Evolutionary conservation across 2,888 invertebrate species (phyloP).

Genomic region (Elmis aenea): DNA sequence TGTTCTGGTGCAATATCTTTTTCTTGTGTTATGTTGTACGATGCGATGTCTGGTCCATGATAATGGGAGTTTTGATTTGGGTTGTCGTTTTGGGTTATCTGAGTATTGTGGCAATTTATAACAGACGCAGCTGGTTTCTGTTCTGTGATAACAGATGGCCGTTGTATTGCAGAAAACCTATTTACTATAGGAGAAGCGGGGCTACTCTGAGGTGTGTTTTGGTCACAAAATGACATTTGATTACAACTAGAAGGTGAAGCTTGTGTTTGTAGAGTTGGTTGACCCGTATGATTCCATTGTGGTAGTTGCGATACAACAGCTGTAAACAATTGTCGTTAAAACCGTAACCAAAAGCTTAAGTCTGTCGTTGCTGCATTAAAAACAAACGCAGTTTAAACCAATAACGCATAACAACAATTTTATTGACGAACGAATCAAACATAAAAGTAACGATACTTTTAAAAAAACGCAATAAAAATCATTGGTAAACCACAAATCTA

Average conservation of each 20-base stretch:
- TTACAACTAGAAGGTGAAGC: slow-evolving; percentile 18
- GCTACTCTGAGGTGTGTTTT: slow-evolving; percentile 34
- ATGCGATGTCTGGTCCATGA: slow-evolving; percentile 16
- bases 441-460: too few relatives aligned
- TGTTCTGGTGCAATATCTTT: slow-evolving; percentile 33
- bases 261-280: slow-evolving; percentile 25
- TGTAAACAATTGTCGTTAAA: too few relatives aligned
- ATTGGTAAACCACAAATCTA: too few relatives aligned
- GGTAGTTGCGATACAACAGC: slow-evolving; percentile 24
- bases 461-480: too few relatives aligned
- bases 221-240: slow-evolving; percentile 25
- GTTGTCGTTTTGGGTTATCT: slow-evolving; percentile 26
- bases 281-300: slow-evolving; percentile 36
- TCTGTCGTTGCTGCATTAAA: too few relatives aligned
- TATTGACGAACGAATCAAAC: too few relatives aligned
- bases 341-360: too few relatives aligned
- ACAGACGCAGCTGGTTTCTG: slow-evolving; percentile 36
- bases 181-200: slow-evolving; percentile 29
- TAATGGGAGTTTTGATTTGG: slow-evolving; percentile 17
- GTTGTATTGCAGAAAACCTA: slow-evolving; percentile 23
- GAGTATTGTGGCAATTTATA: slow-evolving; percentile 21
- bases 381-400: too few relatives aligned
- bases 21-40: slow-evolving; percentile 15
- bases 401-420: too few relatives aligned
- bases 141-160: slow-evolving; percentile 41